A percentile compares a stretch with the other conserved stretches of the same genome.
Conservation (phyloP, 2,888 invertebrate species). For the Sturmia bella region DNA sequence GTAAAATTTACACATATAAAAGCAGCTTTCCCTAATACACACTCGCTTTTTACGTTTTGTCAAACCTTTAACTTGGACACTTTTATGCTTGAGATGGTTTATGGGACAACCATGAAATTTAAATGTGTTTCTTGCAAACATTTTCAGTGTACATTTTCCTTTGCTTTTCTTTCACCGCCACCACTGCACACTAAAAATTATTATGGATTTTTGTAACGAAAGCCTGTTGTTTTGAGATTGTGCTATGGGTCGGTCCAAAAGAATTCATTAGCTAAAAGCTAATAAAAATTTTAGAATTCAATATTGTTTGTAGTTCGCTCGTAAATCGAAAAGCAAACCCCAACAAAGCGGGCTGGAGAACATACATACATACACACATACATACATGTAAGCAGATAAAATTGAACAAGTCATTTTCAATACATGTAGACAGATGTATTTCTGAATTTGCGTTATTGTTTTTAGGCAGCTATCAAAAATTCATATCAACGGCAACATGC, state of each 20-base stretch:
- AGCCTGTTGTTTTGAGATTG: constrained; percentile 2
- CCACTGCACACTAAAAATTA: not conserved
- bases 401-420: not conserved
- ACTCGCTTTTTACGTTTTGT: not conserved
- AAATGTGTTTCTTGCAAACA: constrained; percentile 27
- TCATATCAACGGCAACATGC: no score
- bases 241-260: not conserved
- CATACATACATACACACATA: no score
- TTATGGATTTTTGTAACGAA: constrained; percentile 3
- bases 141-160: constrained; percentile 15
- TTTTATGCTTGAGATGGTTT: constrained; percentile 39
- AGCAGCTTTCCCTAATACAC: not conserved
- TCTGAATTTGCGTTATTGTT: not conserved
- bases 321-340: not conserved
- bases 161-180: constrained; percentile 27
- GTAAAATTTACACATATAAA: not conserved
- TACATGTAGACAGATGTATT: not conserved
- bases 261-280: constrained; percentile 32
- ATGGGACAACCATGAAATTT: constrained; percentile 34
- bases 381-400: not conserved
- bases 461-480: not conserved
- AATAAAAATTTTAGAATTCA: not conserved
- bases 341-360: not conserved
- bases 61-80: constrained; percentile 43
- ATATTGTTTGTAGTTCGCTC: not conserved